phyloP scores from a whole-genome alignment of 2,797 vertebrate genomes.

The Cyprinodon diabolis region DNA sequence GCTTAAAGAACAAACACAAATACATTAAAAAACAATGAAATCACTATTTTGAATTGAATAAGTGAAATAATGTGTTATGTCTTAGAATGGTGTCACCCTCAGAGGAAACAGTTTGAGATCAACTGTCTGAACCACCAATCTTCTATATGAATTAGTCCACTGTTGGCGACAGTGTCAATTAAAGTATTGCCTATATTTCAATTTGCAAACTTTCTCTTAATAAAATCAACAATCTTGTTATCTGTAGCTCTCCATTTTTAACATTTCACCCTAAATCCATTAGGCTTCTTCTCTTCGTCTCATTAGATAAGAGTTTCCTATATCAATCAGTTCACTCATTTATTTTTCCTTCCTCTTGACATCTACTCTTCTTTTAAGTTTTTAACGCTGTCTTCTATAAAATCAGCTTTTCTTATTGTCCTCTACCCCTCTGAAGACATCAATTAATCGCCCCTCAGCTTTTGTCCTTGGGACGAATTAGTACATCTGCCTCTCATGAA shows the following conservation, averaged over 20 bases:
- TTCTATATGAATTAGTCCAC: slow-evolving; percentile 52
- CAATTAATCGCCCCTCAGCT: slow-evolving; percentile 24
- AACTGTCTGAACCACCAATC: slow-evolving; percentile 41
- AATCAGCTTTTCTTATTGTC: slow-evolving; percentile 18
- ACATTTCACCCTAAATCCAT: slow-evolving; percentile 43
- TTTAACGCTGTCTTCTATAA: slow-evolving; percentile 18
- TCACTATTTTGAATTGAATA: not conserved
- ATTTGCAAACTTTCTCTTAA: slow-evolving; percentile 42
- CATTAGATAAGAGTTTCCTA: slow-evolving; percentile 48
- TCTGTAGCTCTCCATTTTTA: slow-evolving; percentile 28
- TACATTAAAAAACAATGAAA: not conserved
- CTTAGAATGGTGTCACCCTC: not conserved
- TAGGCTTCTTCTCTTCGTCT: slow-evolving; percentile 45
- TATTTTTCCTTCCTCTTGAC: slow-evolving; percentile 23
- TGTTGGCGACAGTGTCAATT: slow-evolving; percentile 51
- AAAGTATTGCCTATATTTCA: slow-evolving; percentile 60
- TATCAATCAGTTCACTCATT: slow-evolving; percentile 43
- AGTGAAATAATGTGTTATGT: not conserved
- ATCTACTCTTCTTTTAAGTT: slow-evolving; percentile 24
- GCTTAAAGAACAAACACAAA: not conserved
- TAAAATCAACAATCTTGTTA: slow-evolving; percentile 45
- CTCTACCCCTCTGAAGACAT: slow-evolving; percentile 17
- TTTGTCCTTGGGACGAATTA: slow-evolving; percentile 40
- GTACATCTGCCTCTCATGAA: slow-evolving; percentile 8
- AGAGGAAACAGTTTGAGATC: slow-evolving; percentile 35